Percentiles rank a stretch among this genome's conserved stretches.
phyloP scores from a whole-genome alignment of 1,140 invertebrate genomes.

The Conopomorpha cramerella region DNA sequence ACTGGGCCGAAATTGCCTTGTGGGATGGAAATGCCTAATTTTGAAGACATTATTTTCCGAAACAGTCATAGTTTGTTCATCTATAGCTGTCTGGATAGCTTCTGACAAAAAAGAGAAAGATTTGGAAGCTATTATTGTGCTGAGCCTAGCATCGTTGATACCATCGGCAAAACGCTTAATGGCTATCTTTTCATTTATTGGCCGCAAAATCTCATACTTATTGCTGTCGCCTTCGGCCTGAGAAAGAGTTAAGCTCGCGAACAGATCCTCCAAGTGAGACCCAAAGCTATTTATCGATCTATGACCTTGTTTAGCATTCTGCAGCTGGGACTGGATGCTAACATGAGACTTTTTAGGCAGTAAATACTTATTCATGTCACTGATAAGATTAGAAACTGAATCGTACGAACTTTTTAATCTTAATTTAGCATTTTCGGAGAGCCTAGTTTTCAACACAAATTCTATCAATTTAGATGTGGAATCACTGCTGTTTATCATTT shows the following conservation, averaged over 20 bases:
- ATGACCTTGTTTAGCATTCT: background rate
- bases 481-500: constrained; percentile 3
- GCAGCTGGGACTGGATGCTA: background rate
- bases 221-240: constrained; percentile 1
- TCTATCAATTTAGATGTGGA: background rate
- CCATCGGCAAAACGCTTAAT: too few species aligned
- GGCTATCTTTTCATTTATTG: constrained; percentile 3
- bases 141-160: background rate
- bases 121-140: constrained; percentile 1
- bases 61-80: background rate
- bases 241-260: constrained; percentile 2
- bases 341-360: constrained; percentile 1
- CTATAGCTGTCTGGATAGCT: constrained; percentile 2
- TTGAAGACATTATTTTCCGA: background rate
- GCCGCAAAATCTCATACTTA: constrained; percentile 1
- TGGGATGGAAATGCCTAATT: too few species aligned
- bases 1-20: too few species aligned
- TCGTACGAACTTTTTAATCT: constrained; percentile 1
- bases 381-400: background rate
- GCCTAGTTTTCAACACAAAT: constrained; percentile 4
- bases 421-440: constrained; percentile 1
- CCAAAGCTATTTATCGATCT: constrained; percentile 2
- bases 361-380: background rate
- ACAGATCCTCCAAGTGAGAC: constrained; percentile 2
- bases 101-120: constrained; percentile 1